Evolutionary conservation across 2,888 invertebrate genomes (phyloP), one percentile per base, ranked within the genome.

Genomic region (Leptothorax acervorum): DNA sequence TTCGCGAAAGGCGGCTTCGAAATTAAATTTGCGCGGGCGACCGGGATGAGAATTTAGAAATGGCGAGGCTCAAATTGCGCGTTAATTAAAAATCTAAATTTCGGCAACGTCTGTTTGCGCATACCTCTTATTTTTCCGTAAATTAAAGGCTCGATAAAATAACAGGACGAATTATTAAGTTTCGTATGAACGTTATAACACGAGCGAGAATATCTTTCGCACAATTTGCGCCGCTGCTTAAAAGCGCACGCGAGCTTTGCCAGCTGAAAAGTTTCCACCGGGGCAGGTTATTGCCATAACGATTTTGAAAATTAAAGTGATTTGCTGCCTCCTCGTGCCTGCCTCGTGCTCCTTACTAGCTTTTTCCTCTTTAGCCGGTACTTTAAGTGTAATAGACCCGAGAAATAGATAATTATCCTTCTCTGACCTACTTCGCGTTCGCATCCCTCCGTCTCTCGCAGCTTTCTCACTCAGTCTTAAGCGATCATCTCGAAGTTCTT

Each of bases 321-420:
- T 81, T 81, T 71, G 79, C 79, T 71, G 60, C 48, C 60, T 70
- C 23, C 35, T 60, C 60, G 55, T 48, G 31, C 55, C 78, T 66
- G 31, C 31, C 23, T 55, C 66, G 12, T 48, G 71, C 71, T 71
- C 39, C 71, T 81, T 71, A 81, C 39, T 81, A 81, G 71, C 79
- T 81, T 81, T 78, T 81, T 81, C 79, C 71, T 81, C 79, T 62
- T 81, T 81, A 81, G 71, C 35, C 39, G 60, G 60, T 81, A 81
- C 79, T 81, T 79, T 79, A 85, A 87, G 86, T 91, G 90, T 93
- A 93, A 93, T 93, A 93, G 93, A 92, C 91, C 93, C 90, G 91
- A 92, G 93, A 91, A 93, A 93, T 92, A 92, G 92, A 93, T 93
- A 93, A 93, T 93, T 93, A 92, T 92, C 88, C 88, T 88, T 87